Percentiles rank a stretch among this genome's conserved stretches.
phyloP scores from a whole-genome alignment of 2,888 invertebrate genomes.

The Cistogaster globosa region DNA sequence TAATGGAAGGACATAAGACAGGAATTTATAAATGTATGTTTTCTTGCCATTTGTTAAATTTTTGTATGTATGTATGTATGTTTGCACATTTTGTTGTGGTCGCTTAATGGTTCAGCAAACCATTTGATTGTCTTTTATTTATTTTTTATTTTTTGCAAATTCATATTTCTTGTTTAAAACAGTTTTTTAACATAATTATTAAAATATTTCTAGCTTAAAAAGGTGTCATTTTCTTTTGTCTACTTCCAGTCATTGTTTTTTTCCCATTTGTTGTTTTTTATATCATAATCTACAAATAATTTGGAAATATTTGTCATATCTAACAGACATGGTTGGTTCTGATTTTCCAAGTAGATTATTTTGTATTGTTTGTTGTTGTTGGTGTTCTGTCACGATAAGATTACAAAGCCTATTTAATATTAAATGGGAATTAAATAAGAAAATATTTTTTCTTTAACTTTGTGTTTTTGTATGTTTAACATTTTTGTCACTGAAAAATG shows the following conservation, averaged over 20 bases:
- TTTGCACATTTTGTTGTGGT: not conserved
- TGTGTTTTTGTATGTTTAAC: too few relatives aligned
- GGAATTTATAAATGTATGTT: not conserved
- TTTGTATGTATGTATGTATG: too few relatives aligned
- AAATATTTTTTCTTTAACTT: too few relatives aligned
- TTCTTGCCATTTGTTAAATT: not conserved
- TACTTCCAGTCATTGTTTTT: not conserved
- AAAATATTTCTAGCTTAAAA: slow-evolving; percentile 4
- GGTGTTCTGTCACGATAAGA: too few relatives aligned
- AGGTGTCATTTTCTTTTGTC: slow-evolving; percentile 12
- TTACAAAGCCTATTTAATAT: too few relatives aligned
- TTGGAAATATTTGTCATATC: not conserved
- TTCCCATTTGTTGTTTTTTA: slow-evolving; percentile 3
- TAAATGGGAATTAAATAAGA: too few relatives aligned
- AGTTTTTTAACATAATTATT: slow-evolving; percentile 20
- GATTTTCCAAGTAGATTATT: not conserved
- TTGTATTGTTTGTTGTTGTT: too few relatives aligned
- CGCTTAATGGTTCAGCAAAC: slow-evolving; percentile 2
- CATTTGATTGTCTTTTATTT: slow-evolving; percentile 1
- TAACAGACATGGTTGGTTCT: not conserved
- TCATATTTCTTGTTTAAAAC: not conserved
- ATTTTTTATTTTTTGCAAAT: not conserved
- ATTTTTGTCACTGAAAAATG: too few relatives aligned
- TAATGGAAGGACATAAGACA: not conserved
- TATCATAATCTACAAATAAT: slow-evolving; percentile 15